These are phyloP conservation scores for Platycheirus rosarum DNA, from an alignment of 2,888 invertebrate species.

Conservation along the genomic window DNA sequence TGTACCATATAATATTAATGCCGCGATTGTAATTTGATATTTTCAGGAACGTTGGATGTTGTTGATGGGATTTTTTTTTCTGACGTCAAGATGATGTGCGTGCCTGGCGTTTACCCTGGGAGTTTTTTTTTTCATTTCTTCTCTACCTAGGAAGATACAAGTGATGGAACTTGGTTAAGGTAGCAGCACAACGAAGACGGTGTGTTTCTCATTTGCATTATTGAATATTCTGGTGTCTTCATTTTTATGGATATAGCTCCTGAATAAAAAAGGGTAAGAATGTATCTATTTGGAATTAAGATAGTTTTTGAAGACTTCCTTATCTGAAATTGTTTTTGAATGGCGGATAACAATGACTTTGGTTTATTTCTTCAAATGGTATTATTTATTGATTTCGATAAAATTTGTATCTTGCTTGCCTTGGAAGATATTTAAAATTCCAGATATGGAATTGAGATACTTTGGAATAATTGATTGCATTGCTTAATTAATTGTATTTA, in stretches of 20 bases:
- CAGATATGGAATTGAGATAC: not conserved
- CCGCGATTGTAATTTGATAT: slow-evolving; percentile 65
- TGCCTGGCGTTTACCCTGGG: slow-evolving; percentile 32
- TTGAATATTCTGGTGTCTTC: slow-evolving; percentile 16
- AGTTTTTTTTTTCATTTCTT: not conserved
- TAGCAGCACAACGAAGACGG: not conserved
- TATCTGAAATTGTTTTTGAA: slow-evolving; percentile 22
- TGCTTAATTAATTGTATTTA: not conserved
- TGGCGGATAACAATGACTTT: slow-evolving; percentile 17
- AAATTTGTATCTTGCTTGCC: not conserved
- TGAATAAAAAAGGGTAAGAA: slow-evolving; percentile 26
- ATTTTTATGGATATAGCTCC: slow-evolving; percentile 22
- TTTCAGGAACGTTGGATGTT: slow-evolving; percentile 33
- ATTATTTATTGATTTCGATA: slow-evolving; percentile 9
- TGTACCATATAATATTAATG: slow-evolving; percentile 20
- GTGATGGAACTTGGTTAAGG: slow-evolving; percentile 17
- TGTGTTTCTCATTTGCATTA: slow-evolving; percentile 37
- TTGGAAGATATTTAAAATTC: not conserved
- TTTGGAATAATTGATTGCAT: slow-evolving; percentile 1
- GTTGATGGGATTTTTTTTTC: not conserved
- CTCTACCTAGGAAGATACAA: slow-evolving; percentile 27
- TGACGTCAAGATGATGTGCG: slow-evolving; percentile 1
- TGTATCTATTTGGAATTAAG: slow-evolving; percentile 12
- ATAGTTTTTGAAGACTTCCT: too few species aligned
- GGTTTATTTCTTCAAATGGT: slow-evolving; percentile 1